phyloP scores from a whole-genome alignment of 2,113 vertebrate species.

The Engraulis encrasicolus region DNA sequence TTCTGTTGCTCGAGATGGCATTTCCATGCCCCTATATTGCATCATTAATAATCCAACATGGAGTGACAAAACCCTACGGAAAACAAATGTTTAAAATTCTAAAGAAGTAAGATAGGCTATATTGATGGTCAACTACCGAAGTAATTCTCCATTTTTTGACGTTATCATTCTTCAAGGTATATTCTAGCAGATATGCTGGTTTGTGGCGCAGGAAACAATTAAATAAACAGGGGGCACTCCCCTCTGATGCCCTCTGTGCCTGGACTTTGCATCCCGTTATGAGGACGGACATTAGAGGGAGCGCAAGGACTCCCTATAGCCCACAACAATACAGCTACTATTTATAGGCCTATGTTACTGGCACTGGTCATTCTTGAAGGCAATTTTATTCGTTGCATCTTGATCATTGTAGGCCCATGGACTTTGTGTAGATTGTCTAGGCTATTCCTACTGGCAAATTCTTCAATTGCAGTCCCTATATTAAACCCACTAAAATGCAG shows the following conservation, averaged over 20 bases:
- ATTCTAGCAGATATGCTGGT: slow-evolving; percentile 52
- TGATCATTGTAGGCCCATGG: no score
- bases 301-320: slow-evolving; percentile 47
- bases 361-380: no score
- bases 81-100: slow-evolving; percentile 67
- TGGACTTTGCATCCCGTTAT: slow-evolving; percentile 81
- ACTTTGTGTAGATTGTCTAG: no score
- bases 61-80: neutral
- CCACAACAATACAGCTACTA: neutral
- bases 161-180: slow-evolving; percentile 72
- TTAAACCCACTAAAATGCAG: no score
- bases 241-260: slow-evolving; percentile 72
- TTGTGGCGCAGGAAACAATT: slow-evolving; percentile 82
- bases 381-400: no score
- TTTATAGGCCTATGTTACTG: no score
- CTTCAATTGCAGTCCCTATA: no score
- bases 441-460: no score
- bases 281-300: slow-evolving; percentile 81
- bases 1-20: no score
- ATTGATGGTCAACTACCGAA: slow-evolving; percentile 76
- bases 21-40: no score
- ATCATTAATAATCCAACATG: no score
- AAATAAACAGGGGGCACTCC: slow-evolving; percentile 76
- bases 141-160: slow-evolving; percentile 76
- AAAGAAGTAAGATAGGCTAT: slow-evolving; percentile 78